phyloP scores from a whole-genome alignment of 2,888 invertebrate species.

The Drosophila yooni region DNA sequence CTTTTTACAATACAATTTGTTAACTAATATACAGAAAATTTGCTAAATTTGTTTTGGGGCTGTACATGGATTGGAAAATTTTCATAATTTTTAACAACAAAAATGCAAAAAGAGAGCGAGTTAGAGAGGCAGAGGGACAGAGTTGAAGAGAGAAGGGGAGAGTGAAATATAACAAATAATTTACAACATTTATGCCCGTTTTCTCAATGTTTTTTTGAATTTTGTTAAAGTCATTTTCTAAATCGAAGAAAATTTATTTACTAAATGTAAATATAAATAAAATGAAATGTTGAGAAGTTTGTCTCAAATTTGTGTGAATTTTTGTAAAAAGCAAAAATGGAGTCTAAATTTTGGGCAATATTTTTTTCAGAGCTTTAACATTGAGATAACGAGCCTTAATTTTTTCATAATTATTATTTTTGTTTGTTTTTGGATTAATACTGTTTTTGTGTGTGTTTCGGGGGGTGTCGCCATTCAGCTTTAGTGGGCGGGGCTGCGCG shows the following conservation, averaged over 20 bases:
- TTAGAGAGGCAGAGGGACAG: constrained; percentile 1
- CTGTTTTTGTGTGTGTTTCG: constrained; percentile 44
- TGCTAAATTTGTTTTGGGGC: constrained; percentile 54
- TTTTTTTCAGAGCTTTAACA: not conserved
- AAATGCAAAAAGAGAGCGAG: constrained; percentile 27
- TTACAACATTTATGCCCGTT: constrained; percentile 68
- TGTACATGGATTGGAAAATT: constrained; percentile 53
- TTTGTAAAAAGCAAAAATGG: not conserved
- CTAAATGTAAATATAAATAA: not conserved
- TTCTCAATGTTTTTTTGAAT: not conserved
- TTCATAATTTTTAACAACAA: constrained; percentile 59
- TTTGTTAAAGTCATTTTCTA: not conserved
- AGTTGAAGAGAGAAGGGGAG: constrained; percentile 1
- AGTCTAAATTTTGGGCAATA: not conserved
- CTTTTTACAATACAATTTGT: constrained; percentile 66
- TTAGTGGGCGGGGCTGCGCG: constrained; percentile 74
- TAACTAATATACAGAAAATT: constrained; percentile 60
- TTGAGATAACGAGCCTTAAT: constrained; percentile 10
- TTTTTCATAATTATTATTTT: constrained; percentile 10
- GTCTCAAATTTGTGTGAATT: not conserved
- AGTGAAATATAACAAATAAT: constrained; percentile 71
- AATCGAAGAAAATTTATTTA: not conserved
- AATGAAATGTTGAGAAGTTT: too few relatives aligned
- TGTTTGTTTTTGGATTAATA: constrained; percentile 62
- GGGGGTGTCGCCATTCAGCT: constrained; percentile 1